These are phyloP conservation scores for Sebastes hubbsi DNA, from an alignment of 2,797 vertebrate species.

Conservation along the genomic window DNA sequence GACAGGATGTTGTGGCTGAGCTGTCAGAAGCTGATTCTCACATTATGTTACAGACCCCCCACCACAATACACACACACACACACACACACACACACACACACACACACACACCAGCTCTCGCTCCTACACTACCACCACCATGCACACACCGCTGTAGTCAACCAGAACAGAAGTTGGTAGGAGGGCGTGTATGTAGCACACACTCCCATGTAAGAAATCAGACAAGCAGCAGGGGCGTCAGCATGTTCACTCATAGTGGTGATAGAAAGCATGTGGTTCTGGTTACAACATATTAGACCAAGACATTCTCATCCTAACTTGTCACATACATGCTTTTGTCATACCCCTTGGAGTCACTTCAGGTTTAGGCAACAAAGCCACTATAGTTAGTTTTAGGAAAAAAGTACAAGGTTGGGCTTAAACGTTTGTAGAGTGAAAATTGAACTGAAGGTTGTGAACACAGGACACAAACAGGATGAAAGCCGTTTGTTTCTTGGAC, in stretches of 20 bases:
- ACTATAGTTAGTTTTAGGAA: too few species aligned
- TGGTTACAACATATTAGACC: background rate
- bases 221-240: background rate
- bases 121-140: background rate
- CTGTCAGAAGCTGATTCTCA: constrained; percentile 68
- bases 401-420: too few species aligned
- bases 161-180: constrained; percentile 12
- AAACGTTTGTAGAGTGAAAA: too few species aligned
- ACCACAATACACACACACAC: too few species aligned
- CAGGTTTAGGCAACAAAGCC: too few species aligned
- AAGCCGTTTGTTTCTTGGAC: too few species aligned
- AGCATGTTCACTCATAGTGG: background rate
- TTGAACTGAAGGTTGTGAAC: too few species aligned
- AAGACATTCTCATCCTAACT: too few species aligned
- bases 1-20: constrained; percentile 57
- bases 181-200: background rate
- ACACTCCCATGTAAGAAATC: background rate
- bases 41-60: constrained; percentile 50
- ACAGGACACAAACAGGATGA: too few species aligned
- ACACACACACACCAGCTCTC: background rate
- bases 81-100: constrained; percentile 1
- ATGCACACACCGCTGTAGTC: constrained; percentile 5
- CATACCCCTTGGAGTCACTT: too few species aligned
- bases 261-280: background rate
- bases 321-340: too few species aligned